Conservation (phyloP, 2,797 vertebrate genomes). For the Basileuterus tristriatus region DNA sequence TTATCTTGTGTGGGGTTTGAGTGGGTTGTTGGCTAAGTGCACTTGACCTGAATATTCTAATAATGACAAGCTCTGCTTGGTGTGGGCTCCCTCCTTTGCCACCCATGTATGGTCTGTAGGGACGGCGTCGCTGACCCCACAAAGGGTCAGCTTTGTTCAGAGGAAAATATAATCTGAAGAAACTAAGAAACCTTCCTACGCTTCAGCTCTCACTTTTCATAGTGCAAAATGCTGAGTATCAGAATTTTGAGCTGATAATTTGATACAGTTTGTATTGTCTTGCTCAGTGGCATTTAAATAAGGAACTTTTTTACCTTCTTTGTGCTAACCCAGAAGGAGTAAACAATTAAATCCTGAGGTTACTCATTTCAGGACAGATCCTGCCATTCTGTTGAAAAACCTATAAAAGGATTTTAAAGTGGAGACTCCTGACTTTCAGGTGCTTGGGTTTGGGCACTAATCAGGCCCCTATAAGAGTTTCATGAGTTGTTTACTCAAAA, state of each 20-base stretch:
- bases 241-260: background rate
- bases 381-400: background rate
- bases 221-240: background rate
- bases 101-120: background rate
- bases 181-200: constrained; percentile 12
- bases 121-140: rapidly evolving
- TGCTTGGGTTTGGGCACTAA: background rate
- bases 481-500: background rate
- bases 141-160: constrained; percentile 26
- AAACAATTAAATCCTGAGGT: background rate
- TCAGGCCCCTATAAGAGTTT: background rate
- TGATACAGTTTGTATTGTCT: background rate
- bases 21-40: constrained; percentile 53
- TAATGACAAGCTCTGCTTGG: background rate
- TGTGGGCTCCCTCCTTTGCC: constrained; percentile 34
- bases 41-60: constrained; percentile 53
- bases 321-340: background rate
- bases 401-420: background rate
- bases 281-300: background rate
- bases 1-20: background rate
- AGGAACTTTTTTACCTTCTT: background rate
- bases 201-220: constrained; percentile 1
- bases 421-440: background rate
- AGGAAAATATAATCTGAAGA: background rate
- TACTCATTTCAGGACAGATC: background rate